A percentile compares a stretch with the other conserved stretches of the same genome.
phyloP scores from a whole-genome alignment of 2,797 vertebrate genomes.

The Spinus pinus region DNA sequence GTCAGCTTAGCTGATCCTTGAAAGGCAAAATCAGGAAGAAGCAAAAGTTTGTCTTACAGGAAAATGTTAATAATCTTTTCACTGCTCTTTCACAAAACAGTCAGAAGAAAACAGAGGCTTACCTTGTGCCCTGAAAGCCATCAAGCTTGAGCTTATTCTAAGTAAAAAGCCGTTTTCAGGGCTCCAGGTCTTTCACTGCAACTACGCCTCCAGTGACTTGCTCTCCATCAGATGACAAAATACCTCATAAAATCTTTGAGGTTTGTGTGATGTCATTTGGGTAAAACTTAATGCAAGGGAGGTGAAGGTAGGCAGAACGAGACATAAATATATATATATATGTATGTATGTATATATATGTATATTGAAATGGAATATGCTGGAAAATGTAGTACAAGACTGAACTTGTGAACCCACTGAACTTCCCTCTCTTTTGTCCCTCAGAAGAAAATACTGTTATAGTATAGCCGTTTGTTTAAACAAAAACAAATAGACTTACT shows the following conservation, averaged over 20 bases:
- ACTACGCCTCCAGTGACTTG: neutral
- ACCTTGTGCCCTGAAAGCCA: neutral
- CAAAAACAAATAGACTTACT: neutral
- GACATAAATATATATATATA: neutral
- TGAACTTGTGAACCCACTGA: constrained; percentile 1
- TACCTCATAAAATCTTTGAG: neutral
- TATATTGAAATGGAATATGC: neutral
- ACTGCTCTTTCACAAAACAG: neutral
- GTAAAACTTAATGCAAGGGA: neutral
- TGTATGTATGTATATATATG: neutral
- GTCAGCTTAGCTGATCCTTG: neutral
- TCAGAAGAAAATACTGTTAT: neutral
- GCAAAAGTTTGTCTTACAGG: neutral
- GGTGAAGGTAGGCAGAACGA: neutral
- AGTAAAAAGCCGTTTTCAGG: neutral
- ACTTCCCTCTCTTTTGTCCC: neutral
- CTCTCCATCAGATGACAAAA: neutral
- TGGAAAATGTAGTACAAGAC: neutral
- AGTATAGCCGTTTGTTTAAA: neutral
- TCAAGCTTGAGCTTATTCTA: neutral
- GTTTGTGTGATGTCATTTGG: neutral
- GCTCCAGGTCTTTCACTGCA: neutral
- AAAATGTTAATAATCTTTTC: neutral
- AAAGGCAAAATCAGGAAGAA: neutral
- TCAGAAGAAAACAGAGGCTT: neutral